A percentile compares a stretch with the other conserved stretches of the same genome.
These are phyloP conservation scores for Salminus brasiliensis DNA, from an alignment of 2,113 vertebrate genomes.

Conservation along the genomic window DNA sequence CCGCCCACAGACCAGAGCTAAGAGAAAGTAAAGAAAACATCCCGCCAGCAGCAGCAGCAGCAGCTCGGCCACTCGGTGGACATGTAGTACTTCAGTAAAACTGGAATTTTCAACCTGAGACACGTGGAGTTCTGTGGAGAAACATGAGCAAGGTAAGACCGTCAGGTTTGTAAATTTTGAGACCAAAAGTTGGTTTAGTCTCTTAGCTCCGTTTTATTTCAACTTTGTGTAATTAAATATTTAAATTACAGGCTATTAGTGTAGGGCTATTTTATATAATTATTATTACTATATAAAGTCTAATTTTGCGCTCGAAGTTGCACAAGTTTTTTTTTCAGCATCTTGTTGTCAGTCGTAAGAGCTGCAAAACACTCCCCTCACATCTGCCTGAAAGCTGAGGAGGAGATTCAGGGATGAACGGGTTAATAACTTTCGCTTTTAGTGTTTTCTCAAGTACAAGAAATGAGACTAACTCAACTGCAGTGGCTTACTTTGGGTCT, in stretches of 20 bases:
- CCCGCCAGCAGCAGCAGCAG: neutral
- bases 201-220: neutral
- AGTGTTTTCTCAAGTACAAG: neutral
- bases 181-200: neutral
- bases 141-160: slow-evolving; percentile 50
- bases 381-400: neutral
- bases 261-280: neutral
- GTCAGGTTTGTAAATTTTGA: neutral
- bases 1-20: slow-evolving; percentile 58
- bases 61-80: neutral
- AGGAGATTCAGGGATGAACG: neutral
- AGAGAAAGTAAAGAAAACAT: slow-evolving; percentile 43
- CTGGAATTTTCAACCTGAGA: neutral
- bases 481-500: neutral
- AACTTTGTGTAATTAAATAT: neutral
- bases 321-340: neutral
- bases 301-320: neutral
- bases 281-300: too few species aligned
- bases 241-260: neutral
- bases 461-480: neutral
- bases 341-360: neutral
- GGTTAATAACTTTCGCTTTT: neutral
- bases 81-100: slow-evolving; percentile 17
- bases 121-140: slow-evolving; percentile 23
- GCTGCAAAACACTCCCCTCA: neutral